Conservation (phyloP, 2,888 invertebrate genomes). For the Acrocyrtus sp. region DNA sequence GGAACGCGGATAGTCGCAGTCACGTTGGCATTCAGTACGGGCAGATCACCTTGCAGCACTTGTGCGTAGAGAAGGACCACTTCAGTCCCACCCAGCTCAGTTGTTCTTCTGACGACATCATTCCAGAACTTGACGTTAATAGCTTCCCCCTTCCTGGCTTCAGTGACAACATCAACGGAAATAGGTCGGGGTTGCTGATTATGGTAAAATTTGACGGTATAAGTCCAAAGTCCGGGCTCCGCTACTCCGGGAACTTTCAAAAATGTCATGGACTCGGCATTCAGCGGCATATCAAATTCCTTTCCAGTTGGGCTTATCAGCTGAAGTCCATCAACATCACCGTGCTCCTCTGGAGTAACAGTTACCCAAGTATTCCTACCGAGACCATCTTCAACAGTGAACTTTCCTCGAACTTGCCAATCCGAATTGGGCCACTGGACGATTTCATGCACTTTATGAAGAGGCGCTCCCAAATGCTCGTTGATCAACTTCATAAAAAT, state of each 20-base stretch:
- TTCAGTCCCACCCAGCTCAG: constrained; percentile 31
- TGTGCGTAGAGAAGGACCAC: constrained; percentile 63
- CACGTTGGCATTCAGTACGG: constrained; percentile 64
- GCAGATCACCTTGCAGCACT: constrained; percentile 63
- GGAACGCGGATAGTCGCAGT: constrained; percentile 62
- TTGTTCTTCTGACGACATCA: constrained; percentile 47
- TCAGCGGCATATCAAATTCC: constrained; percentile 62
- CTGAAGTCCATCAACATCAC: constrained; percentile 63
- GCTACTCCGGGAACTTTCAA: constrained; percentile 60
- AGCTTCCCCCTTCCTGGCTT: constrained; percentile 59
- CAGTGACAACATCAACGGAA: constrained; percentile 62
- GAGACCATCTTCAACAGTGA: constrained; percentile 61
- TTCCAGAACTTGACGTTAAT: constrained; percentile 63
- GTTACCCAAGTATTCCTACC: constrained; percentile 63
- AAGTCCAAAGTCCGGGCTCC: constrained; percentile 63
- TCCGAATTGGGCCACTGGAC: constrained; percentile 59
- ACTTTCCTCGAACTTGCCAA: constrained; percentile 61
- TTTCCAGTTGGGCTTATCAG: constrained; percentile 62
- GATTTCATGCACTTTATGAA: constrained; percentile 57
- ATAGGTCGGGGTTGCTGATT: constrained; percentile 58
- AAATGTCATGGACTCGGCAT: constrained; percentile 62
- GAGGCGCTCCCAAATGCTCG: constrained; percentile 58
- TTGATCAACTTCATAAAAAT: constrained; percentile 60
- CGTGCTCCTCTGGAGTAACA: constrained; percentile 62
- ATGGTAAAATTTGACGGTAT: constrained; percentile 61